These are phyloP conservation scores for Octodonta nipae DNA, from an alignment of 2,888 invertebrate species.

Conservation along the genomic window DNA sequence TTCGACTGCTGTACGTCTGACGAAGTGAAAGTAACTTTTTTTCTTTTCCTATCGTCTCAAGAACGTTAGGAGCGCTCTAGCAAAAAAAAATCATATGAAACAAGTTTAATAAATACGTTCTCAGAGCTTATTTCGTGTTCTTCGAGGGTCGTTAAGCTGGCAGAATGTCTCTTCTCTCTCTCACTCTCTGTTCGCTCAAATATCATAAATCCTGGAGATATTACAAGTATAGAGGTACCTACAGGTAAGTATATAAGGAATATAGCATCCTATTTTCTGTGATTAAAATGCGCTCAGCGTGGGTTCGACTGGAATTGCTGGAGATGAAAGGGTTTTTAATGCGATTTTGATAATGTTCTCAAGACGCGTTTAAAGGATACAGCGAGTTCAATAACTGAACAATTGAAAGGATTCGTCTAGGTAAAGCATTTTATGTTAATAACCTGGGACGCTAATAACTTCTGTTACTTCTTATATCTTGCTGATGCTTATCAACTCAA, in stretches of 20 bases:
- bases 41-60: too few relatives aligned
- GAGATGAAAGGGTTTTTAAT: conserved; percentile 1
- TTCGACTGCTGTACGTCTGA: not conserved
- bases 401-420: too few relatives aligned
- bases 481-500: too few relatives aligned
- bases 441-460: too few relatives aligned
- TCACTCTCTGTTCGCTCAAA: not conserved
- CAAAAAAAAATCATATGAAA: conserved; percentile 2
- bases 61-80: too few relatives aligned
- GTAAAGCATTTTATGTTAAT: too few relatives aligned
- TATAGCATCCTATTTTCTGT: not conserved
- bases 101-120: conserved; percentile 3
- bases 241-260: not conserved
- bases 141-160: conserved; percentile 3
- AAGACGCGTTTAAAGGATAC: conserved; percentile 1
- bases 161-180: conserved; percentile 2
- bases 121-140: conserved; percentile 3
- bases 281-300: too few relatives aligned
- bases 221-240: not conserved
- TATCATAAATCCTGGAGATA: conserved; percentile 1
- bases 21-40: conserved; percentile 1
- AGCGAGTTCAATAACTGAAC: too few relatives aligned
- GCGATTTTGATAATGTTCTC: not conserved
- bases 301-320: not conserved
- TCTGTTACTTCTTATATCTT: too few relatives aligned